phyloP scores from a whole-genome alignment of 2,113 vertebrate species.

The Peromyscus maniculatus region DNA sequence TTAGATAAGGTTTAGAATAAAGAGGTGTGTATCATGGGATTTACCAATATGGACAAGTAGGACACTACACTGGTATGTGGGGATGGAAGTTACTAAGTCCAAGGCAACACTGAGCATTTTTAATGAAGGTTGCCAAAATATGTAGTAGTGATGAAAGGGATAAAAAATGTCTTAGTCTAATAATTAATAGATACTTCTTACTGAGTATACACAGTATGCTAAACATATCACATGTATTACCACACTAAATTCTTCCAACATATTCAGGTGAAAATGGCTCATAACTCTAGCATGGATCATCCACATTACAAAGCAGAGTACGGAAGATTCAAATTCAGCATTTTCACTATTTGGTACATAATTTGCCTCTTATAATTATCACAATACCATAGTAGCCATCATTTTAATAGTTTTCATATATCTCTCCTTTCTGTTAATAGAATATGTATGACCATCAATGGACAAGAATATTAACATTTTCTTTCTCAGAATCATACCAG shows the following conservation, averaged over 20 bases:
- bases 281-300: constrained; percentile 16
- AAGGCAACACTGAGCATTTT: neutral
- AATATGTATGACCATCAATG: neutral
- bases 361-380: neutral
- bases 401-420: neutral
- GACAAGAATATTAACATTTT: constrained; percentile 30
- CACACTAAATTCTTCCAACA: constrained; percentile 21
- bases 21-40: neutral
- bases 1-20: neutral
- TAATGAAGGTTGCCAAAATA: neutral
- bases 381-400: neutral
- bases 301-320: neutral
- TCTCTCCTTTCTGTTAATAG: constrained; percentile 12
- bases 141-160: neutral
- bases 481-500: neutral
- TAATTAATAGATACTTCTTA: neutral
- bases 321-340: neutral
- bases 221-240: neutral
- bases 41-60: neutral
- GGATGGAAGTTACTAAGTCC: neutral
- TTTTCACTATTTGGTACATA: neutral
- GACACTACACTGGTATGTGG: neutral
- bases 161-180: neutral
- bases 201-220: neutral
- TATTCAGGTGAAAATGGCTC: neutral